These are phyloP conservation scores for Karalla daura DNA, from an alignment of 2,797 vertebrate species.

Conservation along the genomic window DNA sequence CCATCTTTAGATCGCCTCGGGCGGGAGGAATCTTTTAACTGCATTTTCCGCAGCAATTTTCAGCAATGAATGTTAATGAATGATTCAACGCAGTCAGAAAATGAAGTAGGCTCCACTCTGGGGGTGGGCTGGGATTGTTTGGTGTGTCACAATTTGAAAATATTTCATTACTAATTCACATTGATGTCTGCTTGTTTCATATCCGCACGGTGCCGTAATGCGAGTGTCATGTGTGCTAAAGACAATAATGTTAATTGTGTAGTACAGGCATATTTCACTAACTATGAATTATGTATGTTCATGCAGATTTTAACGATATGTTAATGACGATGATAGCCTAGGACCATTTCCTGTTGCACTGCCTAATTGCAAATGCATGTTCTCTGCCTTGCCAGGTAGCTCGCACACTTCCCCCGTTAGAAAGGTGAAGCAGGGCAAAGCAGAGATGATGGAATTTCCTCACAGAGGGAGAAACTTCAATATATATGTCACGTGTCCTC, in stretches of 20 bases:
- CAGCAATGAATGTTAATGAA: constrained; percentile 44
- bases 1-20: constrained; percentile 41
- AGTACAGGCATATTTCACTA: constrained; percentile 55
- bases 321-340: constrained; percentile 60
- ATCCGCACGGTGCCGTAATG: constrained; percentile 19
- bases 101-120: background rate
- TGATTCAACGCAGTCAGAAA: constrained; percentile 28
- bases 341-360: constrained; percentile 59
- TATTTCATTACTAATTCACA: constrained; percentile 32
- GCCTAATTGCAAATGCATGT: constrained; percentile 39
- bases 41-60: constrained; percentile 43
- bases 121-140: constrained; percentile 21
- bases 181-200: constrained; percentile 32
- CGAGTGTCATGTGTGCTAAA: constrained; percentile 12
- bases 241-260: constrained; percentile 57
- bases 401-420: background rate
- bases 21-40: constrained; percentile 45
- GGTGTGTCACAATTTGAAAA: constrained; percentile 40
- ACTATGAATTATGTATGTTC: constrained; percentile 67
- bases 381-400: constrained; percentile 31
- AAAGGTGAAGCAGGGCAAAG: constrained; percentile 40
- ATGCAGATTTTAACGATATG: constrained; percentile 65
- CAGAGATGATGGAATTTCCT: constrained; percentile 22
- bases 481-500: constrained; percentile 56
- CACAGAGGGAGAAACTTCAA: constrained; percentile 21